Evolutionary conservation across 2,888 invertebrate species (phyloP).

Genomic region (Coleophora flavipennella): DNA sequence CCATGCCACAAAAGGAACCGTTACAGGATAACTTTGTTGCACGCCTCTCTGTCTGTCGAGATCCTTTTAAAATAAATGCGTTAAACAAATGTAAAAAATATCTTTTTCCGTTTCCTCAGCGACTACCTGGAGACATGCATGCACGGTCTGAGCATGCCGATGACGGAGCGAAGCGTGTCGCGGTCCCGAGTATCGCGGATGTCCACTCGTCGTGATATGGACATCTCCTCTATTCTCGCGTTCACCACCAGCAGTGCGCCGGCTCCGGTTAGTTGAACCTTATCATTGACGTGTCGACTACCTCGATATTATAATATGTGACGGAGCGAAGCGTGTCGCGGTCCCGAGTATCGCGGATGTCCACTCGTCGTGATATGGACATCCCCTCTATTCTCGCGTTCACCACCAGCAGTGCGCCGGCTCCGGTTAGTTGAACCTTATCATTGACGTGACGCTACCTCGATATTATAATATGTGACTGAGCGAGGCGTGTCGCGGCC

Average conservation of each 20-base stretch:
- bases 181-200: slow-evolving; percentile 52
- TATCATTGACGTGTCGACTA: slow-evolving; percentile 14
- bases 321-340: slow-evolving; percentile 58
- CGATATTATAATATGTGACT: slow-evolving; percentile 50
- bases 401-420: slow-evolving; percentile 28
- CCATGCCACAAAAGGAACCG: too few relatives aligned
- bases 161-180: slow-evolving; percentile 55
- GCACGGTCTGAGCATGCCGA: slow-evolving; percentile 46
- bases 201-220: slow-evolving; percentile 59
- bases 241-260: slow-evolving; percentile 34
- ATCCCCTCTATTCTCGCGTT: slow-evolving; percentile 61
- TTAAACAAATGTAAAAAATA: too few relatives aligned
- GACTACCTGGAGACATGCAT: slow-evolving; percentile 38
- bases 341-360: slow-evolving; percentile 51
- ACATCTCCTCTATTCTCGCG: slow-evolving; percentile 59
- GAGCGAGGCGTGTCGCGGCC: slow-evolving; percentile 58
- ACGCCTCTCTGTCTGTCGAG: too few relatives aligned
- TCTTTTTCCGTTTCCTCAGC: slow-evolving; percentile 19
- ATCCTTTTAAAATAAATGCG: too few relatives aligned
- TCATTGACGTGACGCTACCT: slow-evolving; percentile 18
- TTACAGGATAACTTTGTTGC: too few relatives aligned
- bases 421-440: slow-evolving; percentile 26
- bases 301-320: slow-evolving; percentile 44
- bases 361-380: slow-evolving; percentile 59
- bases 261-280: slow-evolving; percentile 27